These are phyloP conservation scores for Quadroppia sp. DNA, from an alignment of 2,888 invertebrate genomes.

Conservation along the genomic window DNA sequence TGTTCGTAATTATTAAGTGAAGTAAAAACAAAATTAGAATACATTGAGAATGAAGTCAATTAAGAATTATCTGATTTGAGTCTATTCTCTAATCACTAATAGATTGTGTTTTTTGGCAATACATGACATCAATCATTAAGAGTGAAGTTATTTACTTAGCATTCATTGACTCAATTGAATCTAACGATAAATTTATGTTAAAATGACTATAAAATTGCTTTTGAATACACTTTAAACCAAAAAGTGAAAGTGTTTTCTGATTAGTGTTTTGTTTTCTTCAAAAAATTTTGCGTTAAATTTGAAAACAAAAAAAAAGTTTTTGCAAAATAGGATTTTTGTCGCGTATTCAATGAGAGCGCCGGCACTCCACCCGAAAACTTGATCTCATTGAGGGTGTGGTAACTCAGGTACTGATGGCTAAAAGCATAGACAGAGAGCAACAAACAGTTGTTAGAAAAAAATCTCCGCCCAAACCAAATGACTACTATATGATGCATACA, in stretches of 20 bases:
- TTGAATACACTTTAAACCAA: background rate
- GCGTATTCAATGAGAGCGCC: background rate
- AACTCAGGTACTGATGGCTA: slow-evolving; percentile 19
- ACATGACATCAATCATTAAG: background rate
- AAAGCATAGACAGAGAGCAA: slow-evolving; percentile 11
- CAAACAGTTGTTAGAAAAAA: slow-evolving; percentile 23
- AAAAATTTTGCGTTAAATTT: background rate
- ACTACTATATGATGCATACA: slow-evolving; percentile 26
- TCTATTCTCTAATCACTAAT: background rate
- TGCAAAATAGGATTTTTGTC: background rate
- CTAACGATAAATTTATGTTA: background rate
- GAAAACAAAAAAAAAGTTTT: slow-evolving; percentile 2
- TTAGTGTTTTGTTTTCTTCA: background rate
- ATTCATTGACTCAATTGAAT: background rate
- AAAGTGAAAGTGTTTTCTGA: too few species aligned
- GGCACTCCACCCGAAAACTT: slow-evolving; percentile 42
- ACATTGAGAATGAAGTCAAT: background rate
- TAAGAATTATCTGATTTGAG: background rate
- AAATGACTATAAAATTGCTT: background rate
- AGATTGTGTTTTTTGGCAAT: background rate
- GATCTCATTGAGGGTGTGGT: slow-evolving; percentile 43
- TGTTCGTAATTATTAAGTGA: background rate
- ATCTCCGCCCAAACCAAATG: slow-evolving; percentile 25
- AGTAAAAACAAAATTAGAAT: background rate
- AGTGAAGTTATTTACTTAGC: background rate